Evolutionary conservation across 2,113 vertebrate genomes (phyloP), one percentile per base, ranked within the genome.

Genomic region (Charadrius vociferus): DNA sequence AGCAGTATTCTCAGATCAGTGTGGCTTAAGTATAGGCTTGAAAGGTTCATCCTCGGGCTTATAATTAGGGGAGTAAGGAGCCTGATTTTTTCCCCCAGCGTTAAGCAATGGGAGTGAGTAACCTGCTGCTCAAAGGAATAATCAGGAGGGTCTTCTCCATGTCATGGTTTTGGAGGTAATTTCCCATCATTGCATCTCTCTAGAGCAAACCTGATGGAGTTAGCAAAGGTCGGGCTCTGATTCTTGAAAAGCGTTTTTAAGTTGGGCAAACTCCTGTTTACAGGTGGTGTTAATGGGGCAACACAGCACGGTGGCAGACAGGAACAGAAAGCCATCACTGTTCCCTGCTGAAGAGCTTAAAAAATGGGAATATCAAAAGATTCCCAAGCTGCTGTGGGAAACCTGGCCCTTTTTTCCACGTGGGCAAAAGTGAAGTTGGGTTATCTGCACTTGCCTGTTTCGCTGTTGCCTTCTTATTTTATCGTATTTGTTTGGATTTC

Each of bases 41-140:
- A 79, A 75, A 27, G 4, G 21, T 84, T 88, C 49, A 53, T 58
- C 29, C 45, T 56, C 58, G 26, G 5, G 9, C 67, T 95, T 8
- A 7, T 41, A 74, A 84, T 83, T 66, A 86, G 39, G 29, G 45
- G 29, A 6, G 12, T 43, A 55, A 94, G 37, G 22, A 94, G 3
- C 12, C 30, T 55, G n/a, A 6, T 19, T 78, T 43, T 43, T 59
- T 37, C 20, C 21, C 5, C 26, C 1, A 1, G 1, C 3, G 1
- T 84, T 72, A 59, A 55, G 52, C 56, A 59, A 37, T 37, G n/a
- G 24, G 20, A 71, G 7, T 15, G 14, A 34, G 16, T 50, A 74
- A 41, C 30, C 6, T 73, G 13, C 47, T 86, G 24, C 56, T 80
- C 29, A 63, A 72, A 84, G 34, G 55, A 37, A 14, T 34, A 6